Percentiles rank a stretch among this genome's conserved stretches.
phyloP scores from a whole-genome alignment of 1,140 invertebrate species.

The Ips nitidus region DNA sequence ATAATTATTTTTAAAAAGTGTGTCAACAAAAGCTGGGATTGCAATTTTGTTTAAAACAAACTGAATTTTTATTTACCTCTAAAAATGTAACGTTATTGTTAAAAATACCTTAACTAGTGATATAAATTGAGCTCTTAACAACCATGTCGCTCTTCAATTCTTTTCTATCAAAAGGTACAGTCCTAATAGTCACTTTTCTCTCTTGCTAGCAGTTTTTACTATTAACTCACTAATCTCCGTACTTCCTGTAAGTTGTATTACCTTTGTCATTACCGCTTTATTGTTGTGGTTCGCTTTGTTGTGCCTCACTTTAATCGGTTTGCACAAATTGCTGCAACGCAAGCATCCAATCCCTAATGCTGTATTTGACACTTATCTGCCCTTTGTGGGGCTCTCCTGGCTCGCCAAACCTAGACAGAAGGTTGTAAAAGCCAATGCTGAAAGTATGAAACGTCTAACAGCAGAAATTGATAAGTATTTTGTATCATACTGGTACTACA shows the following conservation, averaged over 20 bases:
- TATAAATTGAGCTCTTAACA: too few relatives aligned
- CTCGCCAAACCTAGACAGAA: neutral
- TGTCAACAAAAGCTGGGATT: too few relatives aligned
- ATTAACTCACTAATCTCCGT: constrained; percentile 21
- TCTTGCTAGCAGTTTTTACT: constrained; percentile 12
- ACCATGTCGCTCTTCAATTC: neutral
- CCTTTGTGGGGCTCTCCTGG: constrained; percentile 9
- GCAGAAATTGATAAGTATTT: constrained; percentile 46
- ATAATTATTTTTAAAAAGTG: too few relatives aligned
- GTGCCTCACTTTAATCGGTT: constrained; percentile 34
- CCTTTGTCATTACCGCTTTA: constrained; percentile 24
- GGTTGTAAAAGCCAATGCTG: constrained; percentile 30
- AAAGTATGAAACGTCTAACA: constrained; percentile 40
- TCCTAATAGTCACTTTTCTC: constrained; percentile 17
- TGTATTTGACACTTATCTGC: constrained; percentile 17
- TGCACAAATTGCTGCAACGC: constrained; percentile 36
- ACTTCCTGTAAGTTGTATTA: constrained; percentile 28
- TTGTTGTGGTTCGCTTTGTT: constrained; percentile 32
- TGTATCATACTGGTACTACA: constrained; percentile 47
- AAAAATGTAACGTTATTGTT: too few relatives aligned
- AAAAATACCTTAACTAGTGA: too few relatives aligned
- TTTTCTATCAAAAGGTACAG: constrained; percentile 14
- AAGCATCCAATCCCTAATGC: constrained; percentile 28
- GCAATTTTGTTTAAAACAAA: too few relatives aligned
- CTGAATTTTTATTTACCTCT: too few relatives aligned